Conservation (phyloP, 1,140 invertebrate genomes). For the Acyrthosiphon pisum region DNA sequence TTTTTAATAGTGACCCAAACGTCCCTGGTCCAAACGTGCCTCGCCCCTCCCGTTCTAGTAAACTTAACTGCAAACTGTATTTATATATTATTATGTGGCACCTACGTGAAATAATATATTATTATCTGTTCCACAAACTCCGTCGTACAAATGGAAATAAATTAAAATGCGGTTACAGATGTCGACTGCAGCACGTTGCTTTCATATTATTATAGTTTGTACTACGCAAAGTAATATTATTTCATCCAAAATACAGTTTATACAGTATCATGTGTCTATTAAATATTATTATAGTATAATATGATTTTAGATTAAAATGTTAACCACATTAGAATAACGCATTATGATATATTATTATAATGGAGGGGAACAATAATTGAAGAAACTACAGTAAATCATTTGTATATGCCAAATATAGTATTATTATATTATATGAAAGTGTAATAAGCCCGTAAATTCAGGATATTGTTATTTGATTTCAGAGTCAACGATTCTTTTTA, state of each 20-base stretch:
- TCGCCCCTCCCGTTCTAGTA: neutral
- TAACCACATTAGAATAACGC: neutral
- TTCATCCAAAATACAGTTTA: neutral
- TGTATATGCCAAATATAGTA: neutral
- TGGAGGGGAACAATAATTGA: neutral
- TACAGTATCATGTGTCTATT: neutral
- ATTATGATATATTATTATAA: neutral
- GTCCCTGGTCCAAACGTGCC: too few species aligned
- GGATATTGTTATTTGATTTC: neutral
- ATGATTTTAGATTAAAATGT: constrained; percentile 9
- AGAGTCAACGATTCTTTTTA: neutral
- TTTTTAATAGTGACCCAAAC: too few species aligned
- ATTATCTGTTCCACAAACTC: neutral
- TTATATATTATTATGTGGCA: neutral
- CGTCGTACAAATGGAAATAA: neutral
- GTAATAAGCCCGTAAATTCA: neutral
- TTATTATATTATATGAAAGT: neutral
- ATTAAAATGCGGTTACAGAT: neutral
- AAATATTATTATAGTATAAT: neutral
- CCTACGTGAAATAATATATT: neutral
- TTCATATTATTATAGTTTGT: neutral
- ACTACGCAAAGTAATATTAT: neutral
- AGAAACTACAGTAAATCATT: neutral
- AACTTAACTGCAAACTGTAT: neutral
- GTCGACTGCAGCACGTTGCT: neutral